phyloP scores from a whole-genome alignment of 1,140 invertebrate genomes.

The Bombus confusus region DNA sequence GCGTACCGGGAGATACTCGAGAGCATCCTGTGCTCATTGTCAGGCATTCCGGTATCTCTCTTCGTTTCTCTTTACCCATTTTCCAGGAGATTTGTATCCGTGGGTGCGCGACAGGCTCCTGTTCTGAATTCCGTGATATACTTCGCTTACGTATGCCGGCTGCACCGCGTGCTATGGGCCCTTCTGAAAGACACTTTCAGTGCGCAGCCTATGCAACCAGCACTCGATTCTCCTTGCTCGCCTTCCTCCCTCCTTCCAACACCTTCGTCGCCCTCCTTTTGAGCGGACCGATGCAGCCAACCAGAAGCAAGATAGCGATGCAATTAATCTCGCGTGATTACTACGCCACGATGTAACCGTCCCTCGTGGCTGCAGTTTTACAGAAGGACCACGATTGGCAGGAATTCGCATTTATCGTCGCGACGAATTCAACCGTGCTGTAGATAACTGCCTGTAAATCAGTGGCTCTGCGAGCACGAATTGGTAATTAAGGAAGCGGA shows the following conservation, averaged over 20 bases:
- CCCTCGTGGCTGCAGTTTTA: constrained; percentile 16
- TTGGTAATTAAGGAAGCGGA: constrained; percentile 7
- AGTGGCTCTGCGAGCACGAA: neutral
- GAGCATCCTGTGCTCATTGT: constrained; percentile 40
- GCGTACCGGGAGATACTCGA: constrained; percentile 45
- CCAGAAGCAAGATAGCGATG: constrained; percentile 21
- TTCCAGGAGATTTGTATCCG: constrained; percentile 64
- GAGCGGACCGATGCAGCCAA: neutral
- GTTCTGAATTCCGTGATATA: constrained; percentile 60
- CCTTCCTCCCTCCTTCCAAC: neutral
- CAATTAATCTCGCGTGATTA: constrained; percentile 46
- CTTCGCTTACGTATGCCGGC: constrained; percentile 51
- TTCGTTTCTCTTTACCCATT: constrained; percentile 36
- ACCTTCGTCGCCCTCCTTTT: neutral
- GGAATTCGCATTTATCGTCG: neutral
- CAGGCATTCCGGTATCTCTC: constrained; percentile 11
- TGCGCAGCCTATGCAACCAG: neutral
- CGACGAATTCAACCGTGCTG: constrained; percentile 1
- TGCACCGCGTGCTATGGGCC: constrained; percentile 8
- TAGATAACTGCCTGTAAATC: constrained; percentile 26
- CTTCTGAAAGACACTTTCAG: neutral
- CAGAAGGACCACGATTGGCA: neutral
- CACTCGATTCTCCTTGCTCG: neutral
- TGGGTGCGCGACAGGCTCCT: constrained; percentile 48
- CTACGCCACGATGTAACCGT: neutral